Evolutionary conservation across 2,888 invertebrate genomes (phyloP).

Genomic region (Nomada flava): DNA sequence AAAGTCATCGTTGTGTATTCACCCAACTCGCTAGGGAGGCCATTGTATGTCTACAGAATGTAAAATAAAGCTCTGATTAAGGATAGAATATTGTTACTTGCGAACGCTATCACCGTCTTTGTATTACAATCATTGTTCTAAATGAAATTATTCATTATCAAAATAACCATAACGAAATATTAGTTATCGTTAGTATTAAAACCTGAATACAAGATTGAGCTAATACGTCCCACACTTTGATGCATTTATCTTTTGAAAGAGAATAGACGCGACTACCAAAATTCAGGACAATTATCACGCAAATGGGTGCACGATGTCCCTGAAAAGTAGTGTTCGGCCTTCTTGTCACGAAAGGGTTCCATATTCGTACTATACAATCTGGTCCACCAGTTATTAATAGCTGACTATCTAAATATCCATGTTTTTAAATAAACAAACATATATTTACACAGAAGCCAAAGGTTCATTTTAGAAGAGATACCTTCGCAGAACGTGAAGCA

Average conservation of each 20-base stretch:
- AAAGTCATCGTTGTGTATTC: conserved; percentile 87
- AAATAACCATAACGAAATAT: conserved; percentile 5
- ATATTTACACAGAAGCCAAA: not conserved
- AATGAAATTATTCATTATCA: not conserved
- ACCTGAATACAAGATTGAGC: conserved; percentile 89
- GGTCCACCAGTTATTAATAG: conserved; percentile 88
- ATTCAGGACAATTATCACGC: conserved; percentile 88
- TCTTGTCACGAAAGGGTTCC: conserved; percentile 92
- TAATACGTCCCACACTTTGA: conserved; percentile 92
- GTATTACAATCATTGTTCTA: not conserved
- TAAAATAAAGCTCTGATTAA: not conserved
- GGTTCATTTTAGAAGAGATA: conserved; percentile 40
- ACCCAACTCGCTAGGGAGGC: conserved; percentile 87
- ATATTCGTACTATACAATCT: conserved; percentile 90
- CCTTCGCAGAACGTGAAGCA: conserved; percentile 79
- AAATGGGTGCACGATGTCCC: conserved; percentile 90
- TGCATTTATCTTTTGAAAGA: conserved; percentile 89
- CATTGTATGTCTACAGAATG: conserved; percentile 87
- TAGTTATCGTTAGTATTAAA: conserved; percentile 4
- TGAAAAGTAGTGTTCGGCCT: conserved; percentile 87
- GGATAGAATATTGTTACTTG: not conserved
- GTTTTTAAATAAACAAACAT: not conserved
- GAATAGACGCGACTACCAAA: conserved; percentile 89
- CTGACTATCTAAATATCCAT: conserved; percentile 83
- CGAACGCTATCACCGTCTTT: not conserved